These are phyloP conservation scores for Alcedo quadribrachys DNA, from an alignment of 2,797 vertebrate genomes.

Conservation along the genomic window DNA sequence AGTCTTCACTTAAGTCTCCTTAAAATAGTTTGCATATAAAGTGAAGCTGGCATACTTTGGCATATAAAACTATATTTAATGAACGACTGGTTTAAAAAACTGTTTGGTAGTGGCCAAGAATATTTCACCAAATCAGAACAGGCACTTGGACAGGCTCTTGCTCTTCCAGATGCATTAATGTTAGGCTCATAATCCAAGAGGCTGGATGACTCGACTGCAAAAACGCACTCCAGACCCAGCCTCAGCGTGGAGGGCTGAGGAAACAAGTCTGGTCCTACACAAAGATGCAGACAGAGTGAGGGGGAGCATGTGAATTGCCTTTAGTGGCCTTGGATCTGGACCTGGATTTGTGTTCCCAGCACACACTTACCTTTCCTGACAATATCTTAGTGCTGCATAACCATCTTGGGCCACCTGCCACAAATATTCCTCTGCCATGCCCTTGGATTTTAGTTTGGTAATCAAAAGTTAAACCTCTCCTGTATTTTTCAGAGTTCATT, in stretches of 20 bases:
- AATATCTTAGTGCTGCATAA: neutral
- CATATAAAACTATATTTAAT: neutral
- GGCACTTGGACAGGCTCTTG: neutral
- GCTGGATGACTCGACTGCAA: neutral
- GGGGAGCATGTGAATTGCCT: neutral
- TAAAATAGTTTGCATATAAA: neutral
- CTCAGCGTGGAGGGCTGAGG: neutral
- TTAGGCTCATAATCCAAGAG: neutral
- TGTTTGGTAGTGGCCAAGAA: slow-evolving; percentile 25
- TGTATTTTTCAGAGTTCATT: neutral
- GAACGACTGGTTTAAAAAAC: slow-evolving; percentile 18
- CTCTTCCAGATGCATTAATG: neutral
- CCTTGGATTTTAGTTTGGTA: neutral
- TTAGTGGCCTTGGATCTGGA: neutral
- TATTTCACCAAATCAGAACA: slow-evolving; percentile 51
- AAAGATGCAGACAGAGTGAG: neutral
- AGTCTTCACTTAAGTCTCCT: neutral
- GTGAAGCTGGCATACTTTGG: neutral
- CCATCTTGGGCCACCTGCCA: neutral
- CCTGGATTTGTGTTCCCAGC: neutral
- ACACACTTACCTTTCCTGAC: neutral
- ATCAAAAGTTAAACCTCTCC: neutral
- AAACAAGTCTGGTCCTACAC: neutral
- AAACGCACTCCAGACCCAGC: neutral
- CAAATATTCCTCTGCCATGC: neutral